phyloP scores from a whole-genome alignment of 2,888 invertebrate species.

The Drepanosiphum platanoidis region DNA sequence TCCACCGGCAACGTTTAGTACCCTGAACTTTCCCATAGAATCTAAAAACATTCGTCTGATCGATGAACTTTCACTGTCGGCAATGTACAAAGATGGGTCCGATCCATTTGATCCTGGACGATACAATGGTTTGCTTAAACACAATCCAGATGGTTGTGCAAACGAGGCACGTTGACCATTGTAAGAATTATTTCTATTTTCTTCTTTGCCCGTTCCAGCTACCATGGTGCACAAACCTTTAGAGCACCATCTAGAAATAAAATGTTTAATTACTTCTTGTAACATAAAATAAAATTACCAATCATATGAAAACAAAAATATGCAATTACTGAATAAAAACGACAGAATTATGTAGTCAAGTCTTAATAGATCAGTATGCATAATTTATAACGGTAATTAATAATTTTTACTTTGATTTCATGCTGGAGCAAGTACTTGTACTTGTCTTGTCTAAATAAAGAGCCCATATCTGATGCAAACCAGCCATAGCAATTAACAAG shows the following conservation, averaged over 20 bases:
- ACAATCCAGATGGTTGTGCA: slow-evolving; percentile 90
- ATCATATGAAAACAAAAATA: no score
- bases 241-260: slow-evolving; percentile 65
- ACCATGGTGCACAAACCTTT: slow-evolving; percentile 76
- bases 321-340: no score
- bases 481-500: slow-evolving; percentile 83
- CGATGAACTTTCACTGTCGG: slow-evolving; percentile 93
- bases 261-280: background rate
- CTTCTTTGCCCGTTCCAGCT: slow-evolving; percentile 89
- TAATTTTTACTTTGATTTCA: slow-evolving; percentile 53
- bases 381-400: background rate
- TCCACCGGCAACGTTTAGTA: slow-evolving; percentile 85
- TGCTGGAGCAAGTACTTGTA: slow-evolving; percentile 47
- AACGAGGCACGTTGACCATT: slow-evolving; percentile 83
- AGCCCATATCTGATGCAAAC: slow-evolving; percentile 94
- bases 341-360: background rate
- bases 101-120: background rate
- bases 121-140: slow-evolving; percentile 67
- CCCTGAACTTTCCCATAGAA: slow-evolving; percentile 75
- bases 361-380: background rate
- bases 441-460: slow-evolving; percentile 76
- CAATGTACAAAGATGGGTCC: slow-evolving; percentile 70
- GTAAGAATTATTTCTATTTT: slow-evolving; percentile 90
- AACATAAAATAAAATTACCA: background rate
- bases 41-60: slow-evolving; percentile 79